phyloP scores from a whole-genome alignment of 2,113 vertebrate genomes.

The Ramphastos sulfuratus region DNA sequence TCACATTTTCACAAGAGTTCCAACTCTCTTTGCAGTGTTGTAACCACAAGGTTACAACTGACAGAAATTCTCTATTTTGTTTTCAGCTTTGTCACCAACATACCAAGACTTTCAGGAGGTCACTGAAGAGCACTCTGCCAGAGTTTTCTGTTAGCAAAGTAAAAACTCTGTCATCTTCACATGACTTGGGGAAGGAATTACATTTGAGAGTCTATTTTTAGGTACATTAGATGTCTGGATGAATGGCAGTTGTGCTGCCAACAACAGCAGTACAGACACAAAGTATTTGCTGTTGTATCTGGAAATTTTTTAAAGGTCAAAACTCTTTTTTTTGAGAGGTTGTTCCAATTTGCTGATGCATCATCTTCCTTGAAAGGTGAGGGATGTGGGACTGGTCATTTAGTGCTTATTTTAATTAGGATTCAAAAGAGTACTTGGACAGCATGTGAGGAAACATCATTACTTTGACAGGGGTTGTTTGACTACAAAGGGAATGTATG shows the following conservation, averaged over 20 bases:
- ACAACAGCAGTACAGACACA: background rate
- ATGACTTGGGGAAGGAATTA: background rate
- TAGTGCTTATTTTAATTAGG: background rate
- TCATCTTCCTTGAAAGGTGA: background rate
- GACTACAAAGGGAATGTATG: background rate
- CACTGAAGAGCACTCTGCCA: background rate
- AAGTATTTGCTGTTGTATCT: background rate
- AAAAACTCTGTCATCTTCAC: background rate
- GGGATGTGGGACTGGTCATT: background rate
- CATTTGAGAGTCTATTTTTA: rapidly evolving
- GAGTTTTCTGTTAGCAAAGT: background rate
- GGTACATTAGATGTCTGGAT: background rate
- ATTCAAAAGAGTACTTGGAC: background rate
- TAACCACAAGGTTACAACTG: background rate
- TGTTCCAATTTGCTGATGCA: rapidly evolving
- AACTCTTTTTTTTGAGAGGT: background rate
- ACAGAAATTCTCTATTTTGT: background rate
- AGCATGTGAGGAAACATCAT: background rate
- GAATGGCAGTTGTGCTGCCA: background rate
- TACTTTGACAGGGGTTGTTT: background rate
- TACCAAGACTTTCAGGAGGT: background rate
- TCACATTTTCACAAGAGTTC: background rate
- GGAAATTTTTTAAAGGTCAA: background rate
- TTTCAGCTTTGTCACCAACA: background rate
- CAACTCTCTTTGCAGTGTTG: background rate